Percentiles rank a stretch among this genome's conserved stretches.
These are phyloP conservation scores for Cololabis saira DNA, from an alignment of 2,113 vertebrate species.

Conservation along the genomic window DNA sequence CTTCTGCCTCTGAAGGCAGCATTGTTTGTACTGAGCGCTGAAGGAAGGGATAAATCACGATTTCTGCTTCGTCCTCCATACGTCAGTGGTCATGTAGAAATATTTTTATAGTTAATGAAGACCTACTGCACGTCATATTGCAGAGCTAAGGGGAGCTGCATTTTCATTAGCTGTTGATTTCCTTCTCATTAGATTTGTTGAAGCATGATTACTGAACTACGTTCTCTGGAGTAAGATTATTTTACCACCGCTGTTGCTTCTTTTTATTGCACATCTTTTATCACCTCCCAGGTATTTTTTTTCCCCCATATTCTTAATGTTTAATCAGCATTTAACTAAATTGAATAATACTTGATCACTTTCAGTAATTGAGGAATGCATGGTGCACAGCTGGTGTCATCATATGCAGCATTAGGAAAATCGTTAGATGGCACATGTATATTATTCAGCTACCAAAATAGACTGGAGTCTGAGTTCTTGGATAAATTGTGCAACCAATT, in stretches of 20 bases:
- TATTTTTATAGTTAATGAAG: slow-evolving; percentile 3
- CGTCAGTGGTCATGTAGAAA: neutral
- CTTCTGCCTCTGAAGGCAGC: slow-evolving; percentile 44
- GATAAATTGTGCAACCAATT: no score
- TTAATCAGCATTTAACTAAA: neutral
- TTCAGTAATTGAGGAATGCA: no score
- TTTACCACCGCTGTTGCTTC: neutral
- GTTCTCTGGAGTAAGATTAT: neutral
- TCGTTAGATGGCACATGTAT: no score
- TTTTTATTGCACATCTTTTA: slow-evolving; percentile 27
- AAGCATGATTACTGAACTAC: neutral
- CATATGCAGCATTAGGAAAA: no score
- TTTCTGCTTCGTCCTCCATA: slow-evolving; percentile 29
- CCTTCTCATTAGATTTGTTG: no score
- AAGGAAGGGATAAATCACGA: slow-evolving; percentile 18
- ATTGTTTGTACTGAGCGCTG: slow-evolving; percentile 36
- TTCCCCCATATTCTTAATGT: neutral
- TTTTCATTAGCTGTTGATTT: no score
- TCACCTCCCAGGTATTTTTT: neutral
- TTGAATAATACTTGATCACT: no score
- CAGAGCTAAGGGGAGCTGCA: no score
- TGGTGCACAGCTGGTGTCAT: no score
- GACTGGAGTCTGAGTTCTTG: no score
- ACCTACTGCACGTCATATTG: no score
- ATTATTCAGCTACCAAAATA: no score